A percentile compares a stretch with the other conserved stretches of the same genome.
Conservation (phyloP, 2,797 vertebrate genomes). For the Calcarius lapponicus region DNA sequence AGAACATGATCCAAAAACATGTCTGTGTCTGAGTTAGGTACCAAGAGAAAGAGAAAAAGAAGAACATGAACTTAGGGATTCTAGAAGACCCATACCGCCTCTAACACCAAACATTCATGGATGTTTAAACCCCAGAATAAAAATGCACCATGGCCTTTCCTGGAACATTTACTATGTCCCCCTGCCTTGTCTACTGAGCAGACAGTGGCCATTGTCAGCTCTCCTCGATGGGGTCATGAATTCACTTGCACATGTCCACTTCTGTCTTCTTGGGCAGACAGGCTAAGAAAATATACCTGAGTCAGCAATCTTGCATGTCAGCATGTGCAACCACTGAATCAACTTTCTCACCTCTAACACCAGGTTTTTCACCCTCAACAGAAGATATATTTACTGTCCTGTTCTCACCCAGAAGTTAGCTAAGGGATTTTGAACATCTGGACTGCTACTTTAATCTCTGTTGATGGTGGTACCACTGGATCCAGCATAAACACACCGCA, state of each 20-base stretch:
- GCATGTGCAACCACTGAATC: not conserved
- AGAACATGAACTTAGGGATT: not conserved
- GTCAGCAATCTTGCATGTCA: not conserved
- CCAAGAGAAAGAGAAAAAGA: not conserved
- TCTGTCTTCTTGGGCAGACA: not conserved
- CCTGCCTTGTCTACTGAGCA: not conserved
- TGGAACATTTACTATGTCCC: not conserved
- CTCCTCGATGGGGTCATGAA: not conserved
- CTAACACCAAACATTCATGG: not conserved
- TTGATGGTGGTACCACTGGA: not conserved
- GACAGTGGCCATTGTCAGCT: not conserved
- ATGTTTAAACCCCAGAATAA: not conserved
- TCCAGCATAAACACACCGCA: not conserved
- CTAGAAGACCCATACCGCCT: not conserved
- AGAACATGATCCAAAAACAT: not conserved
- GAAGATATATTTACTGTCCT: not conserved
- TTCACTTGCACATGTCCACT: not conserved
- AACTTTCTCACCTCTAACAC: not conserved
- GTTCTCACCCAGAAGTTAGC: not conserved
- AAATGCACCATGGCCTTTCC: not conserved
- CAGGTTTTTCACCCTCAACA: not conserved
- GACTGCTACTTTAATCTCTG: not conserved
- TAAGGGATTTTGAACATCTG: not conserved
- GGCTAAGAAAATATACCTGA: not conserved
- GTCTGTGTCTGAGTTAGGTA: not conserved